These are phyloP conservation scores for Tragelaphus oryx DNA, from an alignment of 2,797 vertebrate species.

Conservation along the genomic window DNA sequence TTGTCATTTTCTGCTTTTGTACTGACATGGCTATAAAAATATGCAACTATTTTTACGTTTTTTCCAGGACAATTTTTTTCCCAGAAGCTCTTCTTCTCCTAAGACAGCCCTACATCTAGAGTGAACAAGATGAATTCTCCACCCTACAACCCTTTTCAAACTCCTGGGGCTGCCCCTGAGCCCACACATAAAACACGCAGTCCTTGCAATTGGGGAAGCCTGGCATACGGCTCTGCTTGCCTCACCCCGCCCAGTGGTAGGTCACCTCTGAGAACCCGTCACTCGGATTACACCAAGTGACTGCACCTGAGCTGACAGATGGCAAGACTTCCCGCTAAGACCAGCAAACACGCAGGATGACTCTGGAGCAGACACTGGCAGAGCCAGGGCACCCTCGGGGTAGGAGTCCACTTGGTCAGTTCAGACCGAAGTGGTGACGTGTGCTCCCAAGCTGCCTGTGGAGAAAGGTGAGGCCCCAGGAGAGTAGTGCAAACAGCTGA, in stretches of 20 bases:
- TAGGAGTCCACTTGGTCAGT: neutral
- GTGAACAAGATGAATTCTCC: neutral
- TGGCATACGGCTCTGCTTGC: neutral
- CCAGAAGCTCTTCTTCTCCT: neutral
- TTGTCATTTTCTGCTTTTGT: neutral
- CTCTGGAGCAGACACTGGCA: neutral
- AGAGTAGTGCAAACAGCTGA: neutral
- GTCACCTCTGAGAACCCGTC: neutral
- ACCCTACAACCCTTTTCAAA: neutral
- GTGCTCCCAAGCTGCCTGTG: rapidly evolving
- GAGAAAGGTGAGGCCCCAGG: neutral
- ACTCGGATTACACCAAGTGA: neutral
- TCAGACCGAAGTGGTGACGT: neutral
- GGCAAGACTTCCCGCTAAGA: neutral
- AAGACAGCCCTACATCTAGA: neutral
- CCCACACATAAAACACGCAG: neutral
- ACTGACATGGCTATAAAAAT: neutral
- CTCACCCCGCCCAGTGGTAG: rapidly evolving
- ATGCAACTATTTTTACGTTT: neutral
- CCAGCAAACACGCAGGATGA: rapidly evolving
- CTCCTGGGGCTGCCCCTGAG: neutral
- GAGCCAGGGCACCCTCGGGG: neutral
- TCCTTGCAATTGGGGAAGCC: neutral
- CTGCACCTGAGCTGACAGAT: neutral
- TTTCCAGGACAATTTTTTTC: neutral